A percentile compares a stretch with the other conserved stretches of the same genome.
These are phyloP conservation scores for Valencia hispanica DNA, from an alignment of 2,797 vertebrate species.

Conservation along the genomic window DNA sequence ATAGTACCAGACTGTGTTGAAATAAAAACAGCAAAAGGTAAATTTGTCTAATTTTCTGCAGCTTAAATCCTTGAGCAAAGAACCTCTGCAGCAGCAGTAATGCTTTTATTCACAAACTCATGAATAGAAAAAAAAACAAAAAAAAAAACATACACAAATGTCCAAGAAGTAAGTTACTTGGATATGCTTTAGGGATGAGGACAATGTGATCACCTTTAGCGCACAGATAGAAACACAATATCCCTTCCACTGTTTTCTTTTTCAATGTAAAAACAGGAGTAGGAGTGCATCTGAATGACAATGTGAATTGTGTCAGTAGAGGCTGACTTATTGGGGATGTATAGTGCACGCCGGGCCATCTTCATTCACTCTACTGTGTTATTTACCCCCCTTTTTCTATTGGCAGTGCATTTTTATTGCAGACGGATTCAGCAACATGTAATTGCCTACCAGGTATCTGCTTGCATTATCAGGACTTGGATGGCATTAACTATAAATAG, in stretches of 20 bases:
- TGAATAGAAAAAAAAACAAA: conserved; percentile 35
- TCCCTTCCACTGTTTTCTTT: conserved; percentile 54
- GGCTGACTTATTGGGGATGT: conserved; percentile 72
- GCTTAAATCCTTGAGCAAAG: background rate
- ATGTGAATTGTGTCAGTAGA: conserved; percentile 62
- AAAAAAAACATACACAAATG: conserved; percentile 37
- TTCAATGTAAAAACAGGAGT: conserved; percentile 65
- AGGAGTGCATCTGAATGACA: conserved; percentile 75
- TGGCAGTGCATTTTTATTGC: conserved; percentile 74
- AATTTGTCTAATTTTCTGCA: conserved; percentile 10
- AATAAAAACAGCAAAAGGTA: background rate
- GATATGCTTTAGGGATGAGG: conserved; percentile 53
- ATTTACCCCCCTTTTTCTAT: conserved; percentile 75
- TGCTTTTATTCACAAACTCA: conserved; percentile 41
- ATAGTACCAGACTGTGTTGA: background rate
- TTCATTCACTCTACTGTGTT: conserved; percentile 65
- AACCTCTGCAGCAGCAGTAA: conserved; percentile 31
- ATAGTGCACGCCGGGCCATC: conserved; percentile 51
- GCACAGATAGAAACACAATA: conserved; percentile 69
- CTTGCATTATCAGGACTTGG: conserved; percentile 75
- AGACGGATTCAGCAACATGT: conserved; percentile 69
- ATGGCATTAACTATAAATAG: conserved; percentile 81
- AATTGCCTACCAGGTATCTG: conserved; percentile 81
- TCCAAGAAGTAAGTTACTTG: conserved; percentile 64
- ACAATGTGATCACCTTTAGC: conserved; percentile 71